Evolutionary conservation across 92 coral and sea anemone species (phyloP), one percentile per base, ranked within the genome.

Genomic region (Epizoanthus stellaris): DNA sequence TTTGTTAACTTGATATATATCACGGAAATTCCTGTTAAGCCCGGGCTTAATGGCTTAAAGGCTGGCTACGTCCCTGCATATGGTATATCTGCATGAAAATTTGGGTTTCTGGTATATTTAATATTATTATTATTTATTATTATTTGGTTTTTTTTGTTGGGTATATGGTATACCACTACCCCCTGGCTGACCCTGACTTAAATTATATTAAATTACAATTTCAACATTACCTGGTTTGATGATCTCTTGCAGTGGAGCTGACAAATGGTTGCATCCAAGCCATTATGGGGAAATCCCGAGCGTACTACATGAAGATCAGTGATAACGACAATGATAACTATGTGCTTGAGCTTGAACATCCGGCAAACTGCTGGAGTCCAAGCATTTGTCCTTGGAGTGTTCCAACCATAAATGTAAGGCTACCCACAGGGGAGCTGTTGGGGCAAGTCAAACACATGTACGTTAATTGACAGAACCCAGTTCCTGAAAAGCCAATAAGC

Each of bases 321-420:
- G 91, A 93, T 85, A 81, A 59, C 8, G 45, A 13, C 62, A 67
- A 80, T 19, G 81, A 80, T 15, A 80, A 86, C 8, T 89, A 87
- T 85, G 80, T 95, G 6, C 88, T 96, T 93, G 98, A 96, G 60
- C 70, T 96, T n/a, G 98, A 96, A 64, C 97, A 93, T 59, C 95
- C 95, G 6, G 85, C 82, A 56, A 95, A 86, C 83, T 94, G 95
- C 70, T 36, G 65, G 60, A 77, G 93, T 15, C 98, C 98, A 11
- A 89, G 59, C 30, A 72, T 96, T 25, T 96, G 98, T 45, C 98
- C 98, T 13, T 92, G 98, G 98, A 84, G 92, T 39, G 83, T 87
- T 34, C 93, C 98, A 11, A 85, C 86, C 21, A 82, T 96, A 77
- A 86, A 88, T 67, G 90, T 90, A 36, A 91, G 98, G 52, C 86